Evolutionary conservation across 2,797 vertebrate species (phyloP).

Genomic region (Spinus pinus): DNA sequence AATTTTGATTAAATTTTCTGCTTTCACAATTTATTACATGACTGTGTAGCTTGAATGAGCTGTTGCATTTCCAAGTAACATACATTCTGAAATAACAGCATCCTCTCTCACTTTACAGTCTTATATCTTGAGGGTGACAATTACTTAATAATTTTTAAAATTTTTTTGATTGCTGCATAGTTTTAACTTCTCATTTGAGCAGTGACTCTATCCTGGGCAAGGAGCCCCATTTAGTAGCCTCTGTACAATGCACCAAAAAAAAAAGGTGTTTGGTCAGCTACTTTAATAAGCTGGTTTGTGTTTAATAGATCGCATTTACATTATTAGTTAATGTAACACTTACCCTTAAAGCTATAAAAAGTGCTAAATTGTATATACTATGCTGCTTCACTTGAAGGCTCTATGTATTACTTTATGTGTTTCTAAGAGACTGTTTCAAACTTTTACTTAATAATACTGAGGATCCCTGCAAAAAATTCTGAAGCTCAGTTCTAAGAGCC

Average conservation of each 20-base stretch:
- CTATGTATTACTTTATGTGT: background rate
- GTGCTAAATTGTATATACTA: background rate
- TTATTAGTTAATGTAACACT: background rate
- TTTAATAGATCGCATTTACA: background rate
- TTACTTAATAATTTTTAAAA: background rate
- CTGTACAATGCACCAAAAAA: background rate
- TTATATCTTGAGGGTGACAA: background rate
- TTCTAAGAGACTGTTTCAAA: background rate
- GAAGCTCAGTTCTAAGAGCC: background rate
- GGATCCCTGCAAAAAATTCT: background rate
- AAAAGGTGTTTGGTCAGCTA: background rate
- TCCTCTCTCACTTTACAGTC: background rate
- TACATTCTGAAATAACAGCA: background rate
- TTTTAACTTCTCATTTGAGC: background rate
- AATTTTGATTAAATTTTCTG: slow-evolving; percentile 13
- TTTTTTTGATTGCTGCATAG: background rate
- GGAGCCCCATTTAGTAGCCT: background rate
- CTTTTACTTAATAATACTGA: background rate
- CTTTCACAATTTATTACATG: background rate
- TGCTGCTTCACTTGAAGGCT: background rate
- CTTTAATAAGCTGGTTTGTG: background rate
- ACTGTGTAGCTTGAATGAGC: background rate
- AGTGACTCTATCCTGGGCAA: background rate
- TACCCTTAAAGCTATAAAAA: background rate
- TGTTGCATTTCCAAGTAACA: background rate